Evolutionary conservation across 2,888 invertebrate species (phyloP).

Genomic region (Pyrrhia umbra): DNA sequence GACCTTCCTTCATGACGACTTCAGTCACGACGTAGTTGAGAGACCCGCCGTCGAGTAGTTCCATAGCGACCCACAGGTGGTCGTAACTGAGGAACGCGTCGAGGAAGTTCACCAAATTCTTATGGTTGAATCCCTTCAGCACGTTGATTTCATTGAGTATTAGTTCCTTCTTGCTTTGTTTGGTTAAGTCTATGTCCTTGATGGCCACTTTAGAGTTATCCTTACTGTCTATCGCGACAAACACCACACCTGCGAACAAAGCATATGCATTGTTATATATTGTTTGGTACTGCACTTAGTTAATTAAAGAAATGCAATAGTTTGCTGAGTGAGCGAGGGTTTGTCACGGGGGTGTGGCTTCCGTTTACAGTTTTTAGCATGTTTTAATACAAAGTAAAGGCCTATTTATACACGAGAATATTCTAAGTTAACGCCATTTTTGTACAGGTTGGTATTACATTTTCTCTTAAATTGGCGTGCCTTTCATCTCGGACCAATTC

Average conservation of each 20-base stretch:
- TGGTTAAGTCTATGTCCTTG: slow-evolving; percentile 98
- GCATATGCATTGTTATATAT: slow-evolving; percentile 2
- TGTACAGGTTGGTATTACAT: too few species aligned
- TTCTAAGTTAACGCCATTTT: too few species aligned
- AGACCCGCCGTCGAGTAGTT: slow-evolving; percentile 98
- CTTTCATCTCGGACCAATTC: too few species aligned
- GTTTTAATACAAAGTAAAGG: too few species aligned
- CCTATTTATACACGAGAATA: background rate
- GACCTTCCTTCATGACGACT: slow-evolving; percentile 98
- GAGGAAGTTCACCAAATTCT: slow-evolving; percentile 98
- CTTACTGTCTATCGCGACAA: slow-evolving; percentile 95
- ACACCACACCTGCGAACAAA: slow-evolving; percentile 93
- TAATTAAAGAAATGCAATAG: slow-evolving; percentile 42
- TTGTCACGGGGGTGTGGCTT: slow-evolving; percentile 39
- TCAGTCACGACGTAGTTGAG: slow-evolving; percentile 99
- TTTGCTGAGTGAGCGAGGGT: slow-evolving; percentile 28
- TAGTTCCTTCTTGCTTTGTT: slow-evolving; percentile 98
- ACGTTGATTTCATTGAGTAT: slow-evolving; percentile 98
- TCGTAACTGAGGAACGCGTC: slow-evolving; percentile 97
- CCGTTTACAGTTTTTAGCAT: slow-evolving; percentile 15
- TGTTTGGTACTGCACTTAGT: slow-evolving; percentile 40
- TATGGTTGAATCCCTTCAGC: slow-evolving; percentile 97
- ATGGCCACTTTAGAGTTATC: slow-evolving; percentile 96
- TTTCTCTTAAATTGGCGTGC: too few species aligned
- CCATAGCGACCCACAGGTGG: slow-evolving; percentile 99